phyloP scores from a whole-genome alignment of 2,113 vertebrate species.

The Burhinus bistriatus region DNA sequence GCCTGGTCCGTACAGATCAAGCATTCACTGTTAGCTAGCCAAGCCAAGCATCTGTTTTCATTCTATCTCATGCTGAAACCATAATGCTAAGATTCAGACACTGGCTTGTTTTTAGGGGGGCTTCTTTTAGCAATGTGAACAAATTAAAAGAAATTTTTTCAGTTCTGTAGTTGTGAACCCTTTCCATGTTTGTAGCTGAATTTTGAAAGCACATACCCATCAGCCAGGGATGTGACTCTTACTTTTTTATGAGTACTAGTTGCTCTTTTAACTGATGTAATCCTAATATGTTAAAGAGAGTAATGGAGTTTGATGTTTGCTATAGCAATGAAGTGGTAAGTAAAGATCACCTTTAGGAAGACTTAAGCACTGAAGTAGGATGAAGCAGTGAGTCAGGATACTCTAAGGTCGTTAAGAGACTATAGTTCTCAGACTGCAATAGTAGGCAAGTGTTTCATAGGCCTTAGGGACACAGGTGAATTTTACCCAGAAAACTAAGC shows the following conservation, averaged over 20 bases:
- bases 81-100: background rate
- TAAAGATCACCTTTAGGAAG: background rate
- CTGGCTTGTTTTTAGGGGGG: background rate
- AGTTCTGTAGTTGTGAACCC: background rate
- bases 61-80: background rate
- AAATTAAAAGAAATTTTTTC: background rate
- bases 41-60: background rate
- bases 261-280: background rate
- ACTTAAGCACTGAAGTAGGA: background rate
- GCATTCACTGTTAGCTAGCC: background rate
- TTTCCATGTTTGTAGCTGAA: background rate
- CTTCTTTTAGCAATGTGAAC: background rate
- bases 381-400: background rate
- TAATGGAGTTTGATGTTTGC: background rate
- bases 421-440: background rate
- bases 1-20: background rate
- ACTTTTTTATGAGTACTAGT: background rate
- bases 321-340: background rate
- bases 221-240: background rate
- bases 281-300: background rate
- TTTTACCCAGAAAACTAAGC: background rate
- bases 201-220: background rate
- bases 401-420: background rate
- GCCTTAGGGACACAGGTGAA: background rate
- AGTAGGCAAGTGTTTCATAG: background rate